Evolutionary conservation across 2,797 vertebrate species (phyloP), one percentile per base, ranked within the genome.

Genomic region (Sebastes steindachneri): DNA sequence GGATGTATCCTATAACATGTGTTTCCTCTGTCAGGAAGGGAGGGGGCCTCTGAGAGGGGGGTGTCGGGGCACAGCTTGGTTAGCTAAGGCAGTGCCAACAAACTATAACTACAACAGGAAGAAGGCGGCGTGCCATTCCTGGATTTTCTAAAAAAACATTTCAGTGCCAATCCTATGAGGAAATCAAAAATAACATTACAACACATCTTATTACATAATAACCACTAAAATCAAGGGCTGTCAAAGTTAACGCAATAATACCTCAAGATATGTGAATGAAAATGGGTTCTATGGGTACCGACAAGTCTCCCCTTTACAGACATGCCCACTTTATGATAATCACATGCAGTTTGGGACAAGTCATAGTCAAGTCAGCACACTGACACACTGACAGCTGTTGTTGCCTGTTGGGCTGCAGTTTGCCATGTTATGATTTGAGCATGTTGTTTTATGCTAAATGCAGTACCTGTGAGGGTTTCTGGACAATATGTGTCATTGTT

Each of bases 11-110:
- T 66, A 72, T 77, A 86, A 86, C 77, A 87, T 81, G 79, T 79
- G 86, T 78, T 94, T 95, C 90, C 91, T 91, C 74, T 66, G 19
- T 86, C 89, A 92, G 93, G 94, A 95, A 93, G 88, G 89, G 91
- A 60, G 83, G 83, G 76, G 67, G 69, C 62, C 77, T 41, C 31
- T 59, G 60, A 23, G 59, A 17, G 23, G 67, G 58, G 66, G 62
- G 48, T 68, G 65, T 66, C 1, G 5, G 69, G 54, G 73, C 57
- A 82, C 25, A 25, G 41, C 45, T 63, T 79, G 64, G 67, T 74
- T 64, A 41, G 17, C 37, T 79, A 65, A 76, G 70, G 67, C 68
- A 33, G 28, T 41, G 78, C 76, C 77, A 86, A 29, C 78, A 79
- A 81, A 67, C 21, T 68, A 51, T 51, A 37, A 54, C 53, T 77